Conservation (phyloP, 2,888 invertebrate genomes). For the Sabatieria punctata region DNA sequence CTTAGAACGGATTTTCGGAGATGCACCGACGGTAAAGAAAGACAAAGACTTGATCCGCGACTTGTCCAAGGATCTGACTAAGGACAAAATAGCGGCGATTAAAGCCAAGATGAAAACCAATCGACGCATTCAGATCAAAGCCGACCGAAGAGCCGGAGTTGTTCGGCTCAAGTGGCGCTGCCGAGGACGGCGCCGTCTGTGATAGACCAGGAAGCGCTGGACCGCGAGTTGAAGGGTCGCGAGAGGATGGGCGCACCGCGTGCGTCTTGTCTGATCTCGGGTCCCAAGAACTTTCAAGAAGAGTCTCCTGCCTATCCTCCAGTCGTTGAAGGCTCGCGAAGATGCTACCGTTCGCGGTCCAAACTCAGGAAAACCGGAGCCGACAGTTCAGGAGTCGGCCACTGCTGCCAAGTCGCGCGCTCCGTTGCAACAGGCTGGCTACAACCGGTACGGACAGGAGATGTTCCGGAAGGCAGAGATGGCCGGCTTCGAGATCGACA, state of each 20-base stretch:
- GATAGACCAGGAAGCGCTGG: conserved; percentile 44
- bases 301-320: conserved; percentile 73
- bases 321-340: conserved; percentile 57
- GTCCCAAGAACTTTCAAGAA: conserved; percentile 58
- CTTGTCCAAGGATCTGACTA: conserved; percentile 88
- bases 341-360: conserved; percentile 1
- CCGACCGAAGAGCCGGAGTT: conserved; percentile 53
- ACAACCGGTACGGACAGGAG: conserved; percentile 99
- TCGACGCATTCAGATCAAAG: conserved; percentile 49
- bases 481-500: conserved; percentile 85
- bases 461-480: conserved; percentile 56
- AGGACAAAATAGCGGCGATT: conserved; percentile 92
- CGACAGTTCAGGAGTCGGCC: no score
- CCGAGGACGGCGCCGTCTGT: conserved; percentile 46
- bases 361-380: no score
- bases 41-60: conserved; percentile 43
- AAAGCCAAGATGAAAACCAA: conserved; percentile 80
- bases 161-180: conserved; percentile 18
- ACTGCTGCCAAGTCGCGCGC: conserved; percentile 1
- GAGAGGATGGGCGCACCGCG: conserved; percentile 91
- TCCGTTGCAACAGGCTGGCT: conserved; percentile 34
- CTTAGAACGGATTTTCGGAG: conserved; percentile 1
- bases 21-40: no score
- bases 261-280: conserved; percentile 37
- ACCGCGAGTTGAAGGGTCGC: conserved; percentile 84